Evolutionary conservation across 2,113 vertebrate genomes (phyloP).

Genomic region (Crotalus helleri): DNA sequence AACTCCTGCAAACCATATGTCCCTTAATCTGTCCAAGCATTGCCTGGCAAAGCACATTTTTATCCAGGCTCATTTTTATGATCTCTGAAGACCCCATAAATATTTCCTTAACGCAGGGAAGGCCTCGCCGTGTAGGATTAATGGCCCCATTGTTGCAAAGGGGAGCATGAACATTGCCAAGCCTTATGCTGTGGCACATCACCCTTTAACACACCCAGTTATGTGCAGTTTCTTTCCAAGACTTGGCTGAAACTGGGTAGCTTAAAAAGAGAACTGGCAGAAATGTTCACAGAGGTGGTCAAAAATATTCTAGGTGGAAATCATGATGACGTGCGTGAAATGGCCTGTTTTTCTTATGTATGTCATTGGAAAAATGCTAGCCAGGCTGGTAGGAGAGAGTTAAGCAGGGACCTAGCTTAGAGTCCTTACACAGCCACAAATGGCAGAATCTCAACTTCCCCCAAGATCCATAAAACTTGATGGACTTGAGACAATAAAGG

Average conservation of each 20-base stretch:
- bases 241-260: conserved; percentile 15
- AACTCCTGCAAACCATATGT: conserved; percentile 66
- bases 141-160: conserved; percentile 38
- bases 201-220: conserved; percentile 12
- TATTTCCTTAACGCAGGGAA: conserved; percentile 53
- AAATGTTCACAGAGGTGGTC: background rate
- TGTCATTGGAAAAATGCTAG: too few relatives aligned
- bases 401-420: too few relatives aligned
- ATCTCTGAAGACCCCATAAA: conserved; percentile 73
- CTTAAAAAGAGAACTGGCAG: conserved; percentile 28
- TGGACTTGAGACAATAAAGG: too few relatives aligned
- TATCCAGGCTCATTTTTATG: conserved; percentile 56
- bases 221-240: accelerated
- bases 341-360: background rate
- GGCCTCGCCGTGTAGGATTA: conserved; percentile 43
- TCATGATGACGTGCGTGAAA: background rate
- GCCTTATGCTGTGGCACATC: background rate
- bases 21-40: conserved; percentile 69
- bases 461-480: too few relatives aligned
- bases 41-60: conserved; percentile 57
- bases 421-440: too few relatives aligned
- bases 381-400: too few relatives aligned
- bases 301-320: background rate
- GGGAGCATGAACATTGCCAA: conserved; percentile 35
- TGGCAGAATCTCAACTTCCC: too few relatives aligned